Percentiles rank a stretch among this genome's conserved stretches.
These are phyloP conservation scores for Hedychridium roseum DNA, from an alignment of 2,888 invertebrate species.

Conservation along the genomic window DNA sequence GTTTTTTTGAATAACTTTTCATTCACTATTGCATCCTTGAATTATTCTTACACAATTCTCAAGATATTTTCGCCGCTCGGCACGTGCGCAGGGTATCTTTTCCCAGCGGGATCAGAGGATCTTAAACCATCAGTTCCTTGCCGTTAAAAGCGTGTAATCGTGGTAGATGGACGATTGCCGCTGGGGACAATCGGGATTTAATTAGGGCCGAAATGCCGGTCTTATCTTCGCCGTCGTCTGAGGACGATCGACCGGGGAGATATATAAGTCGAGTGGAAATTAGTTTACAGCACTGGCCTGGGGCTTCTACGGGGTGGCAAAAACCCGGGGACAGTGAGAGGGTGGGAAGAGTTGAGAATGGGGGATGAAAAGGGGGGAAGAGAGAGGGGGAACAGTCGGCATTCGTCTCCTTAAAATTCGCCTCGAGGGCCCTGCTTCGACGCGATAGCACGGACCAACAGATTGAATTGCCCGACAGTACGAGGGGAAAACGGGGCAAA, in stretches of 20 bases:
- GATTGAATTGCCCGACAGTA: too few species aligned
- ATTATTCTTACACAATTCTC: too few species aligned
- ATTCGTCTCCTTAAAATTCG: conserved; percentile 28
- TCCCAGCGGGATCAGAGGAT: too few species aligned
- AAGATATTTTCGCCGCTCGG: too few species aligned
- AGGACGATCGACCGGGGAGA: conserved; percentile 12
- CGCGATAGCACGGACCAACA: too few species aligned
- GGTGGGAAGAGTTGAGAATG: neutral
- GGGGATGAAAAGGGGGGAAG: conserved; percentile 4
- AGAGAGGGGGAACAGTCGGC: neutral
- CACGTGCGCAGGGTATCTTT: too few species aligned
- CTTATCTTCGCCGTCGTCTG: conserved; percentile 20
- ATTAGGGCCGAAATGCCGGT: conserved; percentile 28
- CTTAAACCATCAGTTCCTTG: too few species aligned
- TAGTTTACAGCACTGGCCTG: conserved; percentile 31
- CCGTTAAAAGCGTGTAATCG: too few species aligned
- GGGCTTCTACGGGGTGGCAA: conserved; percentile 5
- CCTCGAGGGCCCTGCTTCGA: neutral
- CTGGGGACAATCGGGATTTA: conserved; percentile 23
- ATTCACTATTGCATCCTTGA: too few species aligned
- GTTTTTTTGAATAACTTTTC: too few species aligned
- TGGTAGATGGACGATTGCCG: too few species aligned
- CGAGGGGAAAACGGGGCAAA: too few species aligned
- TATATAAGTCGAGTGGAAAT: conserved; percentile 24
- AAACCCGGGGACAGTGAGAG: conserved; percentile 4